Conservation (phyloP, 2,797 vertebrate genomes). For the Babyrousa celebensis region DNA sequence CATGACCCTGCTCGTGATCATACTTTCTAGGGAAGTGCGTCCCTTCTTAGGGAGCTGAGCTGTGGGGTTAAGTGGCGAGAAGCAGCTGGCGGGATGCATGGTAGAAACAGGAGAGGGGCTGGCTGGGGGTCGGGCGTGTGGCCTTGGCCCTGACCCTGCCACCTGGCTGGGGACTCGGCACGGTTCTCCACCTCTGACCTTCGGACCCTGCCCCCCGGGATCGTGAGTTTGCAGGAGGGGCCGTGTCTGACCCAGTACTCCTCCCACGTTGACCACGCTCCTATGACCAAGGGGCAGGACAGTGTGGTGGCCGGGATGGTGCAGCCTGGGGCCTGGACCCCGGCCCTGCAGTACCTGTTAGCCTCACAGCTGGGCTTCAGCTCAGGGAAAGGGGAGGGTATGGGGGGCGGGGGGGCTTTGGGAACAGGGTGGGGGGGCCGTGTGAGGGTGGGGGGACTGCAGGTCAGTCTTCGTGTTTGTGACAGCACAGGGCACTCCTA, state of each 20-base stretch:
- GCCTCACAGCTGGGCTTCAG: background rate
- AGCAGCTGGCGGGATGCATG: no score
- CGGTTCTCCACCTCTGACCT: background rate
- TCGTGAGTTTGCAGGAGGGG: background rate
- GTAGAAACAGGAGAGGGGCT: background rate
- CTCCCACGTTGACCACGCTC: background rate
- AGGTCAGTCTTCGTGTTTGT: background rate
- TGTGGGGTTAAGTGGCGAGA: background rate
- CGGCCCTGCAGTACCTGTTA: no score
- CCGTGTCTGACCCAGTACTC: background rate
- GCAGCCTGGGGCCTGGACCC: background rate
- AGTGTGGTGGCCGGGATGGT: fast-evolving
- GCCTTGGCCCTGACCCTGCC: background rate
- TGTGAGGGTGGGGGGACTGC: no score
- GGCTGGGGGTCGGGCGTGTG: background rate
- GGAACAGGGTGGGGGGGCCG: no score
- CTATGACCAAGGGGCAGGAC: background rate
- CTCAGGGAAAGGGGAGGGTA: background rate
- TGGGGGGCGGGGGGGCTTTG: no score
- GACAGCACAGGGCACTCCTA: background rate
- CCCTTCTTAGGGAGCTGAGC: background rate
- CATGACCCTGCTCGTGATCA: background rate
- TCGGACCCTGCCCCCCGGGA: fast-evolving
- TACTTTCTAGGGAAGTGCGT: background rate
- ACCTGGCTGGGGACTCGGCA: background rate